Evolutionary conservation across 2,113 vertebrate species (phyloP).

Genomic region (Triplophysa siluroides): DNA sequence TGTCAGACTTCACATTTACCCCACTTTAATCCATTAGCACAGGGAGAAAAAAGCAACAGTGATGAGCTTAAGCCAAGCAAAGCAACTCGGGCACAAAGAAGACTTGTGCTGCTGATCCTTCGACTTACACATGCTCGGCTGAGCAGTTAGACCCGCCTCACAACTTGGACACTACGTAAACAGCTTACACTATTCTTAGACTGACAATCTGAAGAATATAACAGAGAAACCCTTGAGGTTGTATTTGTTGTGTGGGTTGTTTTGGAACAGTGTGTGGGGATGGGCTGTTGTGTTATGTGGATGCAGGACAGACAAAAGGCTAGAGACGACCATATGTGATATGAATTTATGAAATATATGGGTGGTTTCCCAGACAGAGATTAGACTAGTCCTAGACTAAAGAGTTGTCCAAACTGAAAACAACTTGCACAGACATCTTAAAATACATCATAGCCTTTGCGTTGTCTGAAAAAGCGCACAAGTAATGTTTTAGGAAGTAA

Average conservation of each 20-base stretch:
- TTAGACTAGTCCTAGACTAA: no score
- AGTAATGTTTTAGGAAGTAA: no score
- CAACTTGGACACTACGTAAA: not conserved
- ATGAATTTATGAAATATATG: no score
- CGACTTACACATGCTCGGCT: not conserved
- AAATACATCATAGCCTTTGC: no score
- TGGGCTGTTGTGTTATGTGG: no score
- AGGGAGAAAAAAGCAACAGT: not conserved
- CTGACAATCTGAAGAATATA: not conserved
- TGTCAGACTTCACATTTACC: slow-evolving; percentile 1
- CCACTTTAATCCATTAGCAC: slow-evolving; percentile 9
- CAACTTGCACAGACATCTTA: no score
- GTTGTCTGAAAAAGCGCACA: no score
- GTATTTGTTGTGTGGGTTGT: no score
- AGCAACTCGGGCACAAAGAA: not conserved
- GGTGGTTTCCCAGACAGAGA: no score
- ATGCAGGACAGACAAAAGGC: no score
- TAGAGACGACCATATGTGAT: not conserved
- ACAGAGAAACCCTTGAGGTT: not conserved
- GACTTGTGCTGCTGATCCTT: slow-evolving; percentile 17
- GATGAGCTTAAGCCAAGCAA: slow-evolving; percentile 17
- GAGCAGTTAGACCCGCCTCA: not conserved
- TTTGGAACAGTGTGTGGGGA: no score
- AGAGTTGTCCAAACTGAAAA: no score
- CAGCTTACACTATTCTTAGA: not conserved